Evolutionary conservation across 2,113 vertebrate species (phyloP).

Genomic region (Patagioenas fasciata): DNA sequence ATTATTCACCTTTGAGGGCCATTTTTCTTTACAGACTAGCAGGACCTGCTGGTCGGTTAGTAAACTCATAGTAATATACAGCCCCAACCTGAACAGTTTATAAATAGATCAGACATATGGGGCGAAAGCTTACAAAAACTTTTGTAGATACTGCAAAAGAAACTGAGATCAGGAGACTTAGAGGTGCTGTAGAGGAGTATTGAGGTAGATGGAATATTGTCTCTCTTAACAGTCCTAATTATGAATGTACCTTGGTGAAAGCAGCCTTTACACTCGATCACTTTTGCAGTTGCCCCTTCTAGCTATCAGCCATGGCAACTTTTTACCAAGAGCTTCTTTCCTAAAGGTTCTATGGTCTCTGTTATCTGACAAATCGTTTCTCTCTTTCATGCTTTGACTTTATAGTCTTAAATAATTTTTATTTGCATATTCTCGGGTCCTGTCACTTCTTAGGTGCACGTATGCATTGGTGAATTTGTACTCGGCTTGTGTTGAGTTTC

Average conservation of each 20-base stretch:
- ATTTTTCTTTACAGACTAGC: background rate
- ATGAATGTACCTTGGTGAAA: background rate
- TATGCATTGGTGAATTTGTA: background rate
- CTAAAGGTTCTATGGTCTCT: background rate
- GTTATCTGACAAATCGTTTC: background rate
- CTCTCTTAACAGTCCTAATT: background rate
- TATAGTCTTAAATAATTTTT: background rate
- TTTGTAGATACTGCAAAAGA: background rate
- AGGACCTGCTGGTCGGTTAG: background rate
- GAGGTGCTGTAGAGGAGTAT: background rate
- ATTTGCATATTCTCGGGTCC: background rate
- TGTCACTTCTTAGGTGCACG: background rate
- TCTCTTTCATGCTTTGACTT: background rate
- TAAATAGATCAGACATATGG: accelerated
- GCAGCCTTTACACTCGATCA: accelerated
- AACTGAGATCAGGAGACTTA: background rate
- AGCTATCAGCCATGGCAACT: background rate
- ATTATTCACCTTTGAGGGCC: background rate
- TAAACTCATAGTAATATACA: background rate
- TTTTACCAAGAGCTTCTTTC: background rate
- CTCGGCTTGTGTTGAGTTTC: background rate
- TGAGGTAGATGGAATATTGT: background rate
- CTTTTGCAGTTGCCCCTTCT: background rate
- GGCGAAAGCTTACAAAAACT: background rate
- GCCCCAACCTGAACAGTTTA: background rate